Evolutionary conservation across 2,888 invertebrate genomes (phyloP).

Genomic region (Alloscopus bannaensis): DNA sequence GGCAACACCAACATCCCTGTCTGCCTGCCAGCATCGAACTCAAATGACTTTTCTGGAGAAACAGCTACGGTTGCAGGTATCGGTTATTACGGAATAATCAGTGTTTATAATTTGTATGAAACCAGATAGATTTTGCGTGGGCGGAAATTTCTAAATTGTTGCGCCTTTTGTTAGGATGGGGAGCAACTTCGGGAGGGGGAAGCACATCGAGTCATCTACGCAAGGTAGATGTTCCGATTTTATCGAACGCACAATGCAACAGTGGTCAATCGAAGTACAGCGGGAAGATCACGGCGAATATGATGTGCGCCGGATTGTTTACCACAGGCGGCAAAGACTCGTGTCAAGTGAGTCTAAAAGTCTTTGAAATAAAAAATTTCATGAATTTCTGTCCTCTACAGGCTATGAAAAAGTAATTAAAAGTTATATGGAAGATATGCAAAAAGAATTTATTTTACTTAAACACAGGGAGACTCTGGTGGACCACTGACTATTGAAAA

Average conservation of each 20-base stretch:
- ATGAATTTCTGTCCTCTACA: too few relatives aligned
- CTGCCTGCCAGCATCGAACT: constrained; percentile 69
- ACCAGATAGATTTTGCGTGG: too few relatives aligned
- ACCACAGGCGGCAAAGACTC: constrained; percentile 62
- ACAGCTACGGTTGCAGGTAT: constrained; percentile 66
- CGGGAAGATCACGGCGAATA: constrained; percentile 69
- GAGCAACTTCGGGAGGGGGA: constrained; percentile 62
- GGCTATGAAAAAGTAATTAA: too few relatives aligned
- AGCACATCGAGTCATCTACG: constrained; percentile 81
- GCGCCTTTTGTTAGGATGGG: background rate
- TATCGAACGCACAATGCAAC: constrained; percentile 84
- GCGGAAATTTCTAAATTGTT: background rate
- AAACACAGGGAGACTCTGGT: constrained; percentile 48
- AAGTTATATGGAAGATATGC: too few relatives aligned
- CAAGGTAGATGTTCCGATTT: constrained; percentile 87
- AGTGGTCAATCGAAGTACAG: constrained; percentile 57
- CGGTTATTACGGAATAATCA: background rate
- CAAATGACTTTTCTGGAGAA: constrained; percentile 64
- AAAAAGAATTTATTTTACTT: constrained; percentile 11
- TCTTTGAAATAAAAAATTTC: too few relatives aligned
- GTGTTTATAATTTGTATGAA: too few relatives aligned
- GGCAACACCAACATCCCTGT: constrained; percentile 65
- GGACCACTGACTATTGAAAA: constrained; percentile 71
- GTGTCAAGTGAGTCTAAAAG: constrained; percentile 58
- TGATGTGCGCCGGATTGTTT: constrained; percentile 65